A percentile compares a stretch with the other conserved stretches of the same genome.
phyloP scores from a whole-genome alignment of 2,888 invertebrate genomes.

The Agrilus biguttatus region DNA sequence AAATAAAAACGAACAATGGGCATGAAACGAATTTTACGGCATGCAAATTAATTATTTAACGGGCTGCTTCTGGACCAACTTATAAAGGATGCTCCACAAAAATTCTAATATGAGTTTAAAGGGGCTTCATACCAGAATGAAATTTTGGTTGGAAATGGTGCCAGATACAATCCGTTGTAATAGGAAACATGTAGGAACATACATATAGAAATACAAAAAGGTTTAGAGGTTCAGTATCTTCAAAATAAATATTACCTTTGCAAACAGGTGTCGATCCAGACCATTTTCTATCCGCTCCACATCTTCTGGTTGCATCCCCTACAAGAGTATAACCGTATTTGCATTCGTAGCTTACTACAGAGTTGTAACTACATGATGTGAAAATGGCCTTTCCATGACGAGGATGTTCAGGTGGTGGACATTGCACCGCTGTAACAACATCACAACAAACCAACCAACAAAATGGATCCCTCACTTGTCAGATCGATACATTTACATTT shows the following conservation, averaged over 20 bases:
- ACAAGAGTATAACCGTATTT: slow-evolving; percentile 84
- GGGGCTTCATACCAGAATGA: not conserved
- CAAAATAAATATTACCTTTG: slow-evolving; percentile 50
- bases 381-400: slow-evolving; percentile 86
- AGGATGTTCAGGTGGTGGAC: slow-evolving; percentile 82
- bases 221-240: not conserved
- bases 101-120: too few relatives aligned
- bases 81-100: not conserved
- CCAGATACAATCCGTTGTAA: too few relatives aligned
- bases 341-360: slow-evolving; percentile 91
- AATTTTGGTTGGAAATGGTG: not conserved
- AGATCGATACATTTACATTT: too few relatives aligned
- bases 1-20: slow-evolving; percentile 6
- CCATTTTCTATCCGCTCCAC: slow-evolving; percentile 92
- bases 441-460: slow-evolving; percentile 19
- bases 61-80: not conserved
- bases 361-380: slow-evolving; percentile 87
- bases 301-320: slow-evolving; percentile 79
- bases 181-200: too few relatives aligned
- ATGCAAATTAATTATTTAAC: too few relatives aligned
- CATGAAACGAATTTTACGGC: too few relatives aligned
- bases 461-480: slow-evolving; percentile 9
- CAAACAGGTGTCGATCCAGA: slow-evolving; percentile 82
- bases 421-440: slow-evolving; percentile 86
- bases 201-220: too few relatives aligned